These are phyloP conservation scores for Listronotus oregonensis DNA, from an alignment of 1,140 invertebrate genomes.

Conservation along the genomic window DNA sequence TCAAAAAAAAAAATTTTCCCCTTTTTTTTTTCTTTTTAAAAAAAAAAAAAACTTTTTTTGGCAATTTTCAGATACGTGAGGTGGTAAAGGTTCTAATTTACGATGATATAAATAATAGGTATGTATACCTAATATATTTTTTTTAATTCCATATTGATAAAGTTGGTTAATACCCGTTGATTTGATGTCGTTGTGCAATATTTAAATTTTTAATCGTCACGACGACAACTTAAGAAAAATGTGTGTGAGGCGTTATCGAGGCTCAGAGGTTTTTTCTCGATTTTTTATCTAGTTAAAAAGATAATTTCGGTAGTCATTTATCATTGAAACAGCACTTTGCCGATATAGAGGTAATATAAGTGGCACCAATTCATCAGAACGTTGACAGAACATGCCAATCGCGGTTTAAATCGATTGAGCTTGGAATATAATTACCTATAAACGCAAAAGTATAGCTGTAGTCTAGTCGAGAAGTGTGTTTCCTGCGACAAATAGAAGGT, in stretches of 20 bases:
- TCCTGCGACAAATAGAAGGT: too few relatives aligned
- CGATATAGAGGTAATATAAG: conserved; percentile 19
- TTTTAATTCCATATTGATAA: conserved; percentile 1
- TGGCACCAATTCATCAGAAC: conserved; percentile 19
- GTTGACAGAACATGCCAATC: conserved; percentile 21
- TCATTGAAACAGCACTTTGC: conserved; percentile 13
- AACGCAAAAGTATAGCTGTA: conserved; percentile 18
- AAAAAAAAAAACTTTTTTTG: too few relatives aligned
- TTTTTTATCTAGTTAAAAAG: conserved; percentile 27
- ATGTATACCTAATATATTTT: too few relatives aligned
- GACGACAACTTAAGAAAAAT: conserved; percentile 3
- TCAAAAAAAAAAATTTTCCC: too few relatives aligned
- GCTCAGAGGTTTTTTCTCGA: conserved; percentile 9
- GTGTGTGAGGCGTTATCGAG: neutral
- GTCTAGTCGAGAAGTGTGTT: too few relatives aligned
- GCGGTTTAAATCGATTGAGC: conserved; percentile 13
- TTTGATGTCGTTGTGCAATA: neutral
- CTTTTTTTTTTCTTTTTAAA: too few relatives aligned
- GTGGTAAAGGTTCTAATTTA: conserved; percentile 15
- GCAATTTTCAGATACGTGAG: too few relatives aligned
- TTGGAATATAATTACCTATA: conserved; percentile 19
- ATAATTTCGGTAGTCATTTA: conserved; percentile 19
- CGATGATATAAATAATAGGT: conserved; percentile 4
- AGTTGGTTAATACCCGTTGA: too few relatives aligned
- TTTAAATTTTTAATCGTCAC: conserved; percentile 3